A percentile compares a stretch with the other conserved stretches of the same genome.
Evolutionary conservation across 2,888 invertebrate species (phyloP).

Genomic region (Heteromurus nitidus): DNA sequence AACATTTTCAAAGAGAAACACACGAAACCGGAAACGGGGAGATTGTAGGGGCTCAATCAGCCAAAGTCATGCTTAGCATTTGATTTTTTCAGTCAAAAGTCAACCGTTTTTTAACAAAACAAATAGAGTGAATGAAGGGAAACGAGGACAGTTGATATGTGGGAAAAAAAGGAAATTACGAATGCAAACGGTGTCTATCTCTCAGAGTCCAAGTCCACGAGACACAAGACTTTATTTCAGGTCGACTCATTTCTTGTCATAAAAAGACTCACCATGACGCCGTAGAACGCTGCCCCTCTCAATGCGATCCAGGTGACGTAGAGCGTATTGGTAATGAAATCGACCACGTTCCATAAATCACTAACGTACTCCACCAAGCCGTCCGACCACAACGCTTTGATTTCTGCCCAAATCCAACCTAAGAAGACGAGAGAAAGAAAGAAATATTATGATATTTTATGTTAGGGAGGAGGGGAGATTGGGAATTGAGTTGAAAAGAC

Average conservation of each 20-base stretch:
- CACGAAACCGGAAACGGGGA: too few species aligned
- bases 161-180: too few species aligned
- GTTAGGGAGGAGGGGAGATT: too few species aligned
- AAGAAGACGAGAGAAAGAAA: not conserved
- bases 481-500: not conserved
- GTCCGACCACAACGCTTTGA: slow-evolving; percentile 90
- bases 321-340: slow-evolving; percentile 91
- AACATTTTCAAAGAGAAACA: too few species aligned
- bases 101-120: too few species aligned
- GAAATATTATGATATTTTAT: not conserved
- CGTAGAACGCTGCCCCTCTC: slow-evolving; percentile 79
- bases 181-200: too few species aligned
- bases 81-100: too few species aligned
- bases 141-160: too few species aligned
- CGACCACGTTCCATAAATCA: slow-evolving; percentile 98
- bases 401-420: slow-evolving; percentile 95
- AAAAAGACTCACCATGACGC: slow-evolving; percentile 64
- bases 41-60: too few species aligned
- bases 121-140: too few species aligned
- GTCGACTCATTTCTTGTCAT: not conserved
- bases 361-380: slow-evolving; percentile 91
- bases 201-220: too few species aligned
- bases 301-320: slow-evolving; percentile 86
- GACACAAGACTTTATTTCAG: not conserved
- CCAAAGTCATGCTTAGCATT: too few species aligned